These are phyloP conservation scores for Trissolcus basalis DNA, from an alignment of 1,140 invertebrate species.

Conservation along the genomic window DNA sequence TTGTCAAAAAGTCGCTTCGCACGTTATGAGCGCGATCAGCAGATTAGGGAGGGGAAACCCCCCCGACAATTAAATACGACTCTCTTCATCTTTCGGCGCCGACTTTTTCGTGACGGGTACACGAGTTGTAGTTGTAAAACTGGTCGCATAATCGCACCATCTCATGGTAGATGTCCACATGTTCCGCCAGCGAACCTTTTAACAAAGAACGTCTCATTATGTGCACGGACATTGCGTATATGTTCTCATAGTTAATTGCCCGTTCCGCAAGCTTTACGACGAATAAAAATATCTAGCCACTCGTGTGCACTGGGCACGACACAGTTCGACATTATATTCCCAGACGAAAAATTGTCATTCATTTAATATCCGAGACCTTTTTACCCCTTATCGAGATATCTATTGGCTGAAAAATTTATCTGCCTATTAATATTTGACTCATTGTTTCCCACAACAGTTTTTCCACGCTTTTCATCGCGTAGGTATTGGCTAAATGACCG, in stretches of 20 bases:
- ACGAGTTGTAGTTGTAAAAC: conserved; percentile 54
- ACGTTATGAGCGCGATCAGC: conserved; percentile 20
- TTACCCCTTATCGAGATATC: too few species aligned
- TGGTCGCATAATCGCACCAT: conserved; percentile 59
- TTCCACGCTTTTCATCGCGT: too few species aligned
- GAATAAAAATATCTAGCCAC: conserved; percentile 36
- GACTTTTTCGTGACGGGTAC: conserved; percentile 51
- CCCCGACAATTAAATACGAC: conserved; percentile 50
- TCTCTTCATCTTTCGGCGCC: conserved; percentile 43
- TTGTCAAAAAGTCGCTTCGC: too few species aligned
- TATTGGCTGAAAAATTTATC: too few species aligned
- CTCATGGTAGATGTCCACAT: conserved; percentile 44
- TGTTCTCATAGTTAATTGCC: conserved; percentile 54
- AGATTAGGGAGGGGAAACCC: conserved; percentile 27
- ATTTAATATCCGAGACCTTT: too few species aligned
- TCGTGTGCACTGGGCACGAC: background rate
- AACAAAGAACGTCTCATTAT: conserved; percentile 57
- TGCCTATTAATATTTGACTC: background rate
- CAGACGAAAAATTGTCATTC: too few species aligned
- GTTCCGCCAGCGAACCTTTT: conserved; percentile 37
- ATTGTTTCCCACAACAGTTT: background rate
- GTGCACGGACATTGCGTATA: conserved; percentile 45
- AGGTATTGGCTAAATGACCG: too few species aligned
- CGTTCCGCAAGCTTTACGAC: conserved; percentile 34
- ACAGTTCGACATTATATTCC: too few species aligned